phyloP scores from a whole-genome alignment of 2,888 invertebrate species.

The Adelphocoris suturalis region DNA sequence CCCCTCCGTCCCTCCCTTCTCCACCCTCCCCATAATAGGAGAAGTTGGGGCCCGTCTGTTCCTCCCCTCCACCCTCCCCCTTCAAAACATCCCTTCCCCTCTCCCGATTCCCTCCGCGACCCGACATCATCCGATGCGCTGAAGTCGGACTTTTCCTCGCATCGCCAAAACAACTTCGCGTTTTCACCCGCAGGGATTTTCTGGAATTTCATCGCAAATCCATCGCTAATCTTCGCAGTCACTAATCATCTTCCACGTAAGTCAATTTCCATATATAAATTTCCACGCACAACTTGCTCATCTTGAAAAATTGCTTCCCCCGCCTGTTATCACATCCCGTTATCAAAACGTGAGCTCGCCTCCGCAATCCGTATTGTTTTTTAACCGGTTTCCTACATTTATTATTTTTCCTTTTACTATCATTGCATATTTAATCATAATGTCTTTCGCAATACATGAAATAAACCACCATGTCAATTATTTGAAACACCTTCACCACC shows the following conservation, averaged over 20 bases:
- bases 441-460: not conserved
- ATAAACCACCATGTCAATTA: not conserved
- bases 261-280: not conserved
- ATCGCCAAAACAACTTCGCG: constrained; percentile 53
- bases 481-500: not conserved
- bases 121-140: constrained; percentile 33
- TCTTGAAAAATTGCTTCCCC: not conserved
- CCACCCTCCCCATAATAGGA: constrained; percentile 26
- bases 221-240: not conserved
- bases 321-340: constrained; percentile 42
- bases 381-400: not conserved
- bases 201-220: not conserved
- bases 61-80: not conserved
- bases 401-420: not conserved
- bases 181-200: constrained; percentile 1
- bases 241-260: not conserved
- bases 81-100: constrained; percentile 9
- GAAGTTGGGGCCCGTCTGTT: constrained; percentile 12
- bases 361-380: constrained; percentile 24
- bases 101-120: not conserved
- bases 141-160: constrained; percentile 12
- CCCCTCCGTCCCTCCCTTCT: constrained; percentile 28
- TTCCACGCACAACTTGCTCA: not conserved
- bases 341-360: constrained; percentile 61
- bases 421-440: not conserved